phyloP scores from a whole-genome alignment of 2,113 vertebrate genomes.

The Protobothrops flavoviridis region DNA sequence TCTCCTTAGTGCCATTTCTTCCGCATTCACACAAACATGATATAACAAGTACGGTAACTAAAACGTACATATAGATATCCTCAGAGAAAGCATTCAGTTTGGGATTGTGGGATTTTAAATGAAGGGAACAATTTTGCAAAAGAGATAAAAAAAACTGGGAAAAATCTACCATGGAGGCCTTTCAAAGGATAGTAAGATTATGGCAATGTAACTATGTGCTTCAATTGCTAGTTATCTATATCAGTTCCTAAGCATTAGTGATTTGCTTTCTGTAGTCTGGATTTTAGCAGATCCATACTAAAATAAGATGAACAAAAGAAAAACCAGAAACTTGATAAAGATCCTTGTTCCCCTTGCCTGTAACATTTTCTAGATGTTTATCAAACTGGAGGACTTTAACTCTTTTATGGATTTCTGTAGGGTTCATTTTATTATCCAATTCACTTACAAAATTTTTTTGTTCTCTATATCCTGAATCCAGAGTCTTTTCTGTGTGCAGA shows the following conservation, averaged over 20 bases:
- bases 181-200: not conserved
- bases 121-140: not conserved
- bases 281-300: not conserved
- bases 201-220: not conserved
- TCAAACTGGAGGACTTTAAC: constrained; percentile 45
- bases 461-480: constrained; percentile 45
- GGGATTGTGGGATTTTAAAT: not conserved
- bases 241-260: not conserved
- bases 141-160: not conserved
- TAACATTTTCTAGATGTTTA: constrained; percentile 19
- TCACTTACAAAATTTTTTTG: constrained; percentile 41
- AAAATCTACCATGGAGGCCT: not conserved
- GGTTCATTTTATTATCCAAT: constrained; percentile 55
- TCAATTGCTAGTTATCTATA: not conserved
- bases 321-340: not conserved
- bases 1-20: not conserved
- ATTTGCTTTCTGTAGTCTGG: not conserved
- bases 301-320: not conserved
- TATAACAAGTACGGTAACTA: not conserved
- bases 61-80: not conserved
- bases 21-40: not conserved
- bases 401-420: constrained; percentile 46
- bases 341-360: not conserved
- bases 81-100: not conserved
- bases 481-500: constrained; percentile 17